Base-by-base conservation (phyloP, 1,140 invertebrate species). In the Heliothis subflexa region DNA sequence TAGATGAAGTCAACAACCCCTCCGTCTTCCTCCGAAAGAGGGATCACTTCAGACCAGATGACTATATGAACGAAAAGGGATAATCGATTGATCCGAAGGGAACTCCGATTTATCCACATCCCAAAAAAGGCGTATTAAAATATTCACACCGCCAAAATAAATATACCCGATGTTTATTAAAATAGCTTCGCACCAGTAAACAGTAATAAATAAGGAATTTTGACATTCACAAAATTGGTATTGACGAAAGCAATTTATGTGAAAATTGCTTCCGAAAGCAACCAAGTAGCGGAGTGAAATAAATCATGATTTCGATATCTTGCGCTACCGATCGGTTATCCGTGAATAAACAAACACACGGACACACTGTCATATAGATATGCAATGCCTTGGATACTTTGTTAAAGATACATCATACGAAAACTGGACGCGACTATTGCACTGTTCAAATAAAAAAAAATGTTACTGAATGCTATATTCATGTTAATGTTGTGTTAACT, bases 211-310 rank as follows among this genome's bases (percentile, higher is more conserved):
- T 87, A 79, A 85, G 71, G 64, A 47, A 52, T 64, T 62, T 57
- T 78, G 85, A 88, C 85, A 86, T 84, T 84, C 82, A 76, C 82
- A 83, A 85, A 89, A 86, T 86, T 80, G 83, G 77, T 85, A 86
- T 88, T 88, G 87, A 86, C 86, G 81, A 86, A 87, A 84, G 76
- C 84, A 86, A 87, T 90, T 86, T 90, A 84, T 86, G 76, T 81
- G 81, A 84, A 89, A 88, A 88, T 88, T 88, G 82, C 76, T 89
- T 86, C 84, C 84, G 78, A 80, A 80, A 78, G 66, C 75, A 83
- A 84, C 78, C 71, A 77, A 83, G 78, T 86, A 83, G 82, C 76
- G 78, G 59, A 82, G 62, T 81, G 71, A 81, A 79, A 88, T 86
- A 87, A 84, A 86, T 88, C 83, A 83, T 75, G 76, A 75, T 78